Conservation (phyloP, 1,140 invertebrate genomes). For the Hyposmocoma kahamanoa region DNA sequence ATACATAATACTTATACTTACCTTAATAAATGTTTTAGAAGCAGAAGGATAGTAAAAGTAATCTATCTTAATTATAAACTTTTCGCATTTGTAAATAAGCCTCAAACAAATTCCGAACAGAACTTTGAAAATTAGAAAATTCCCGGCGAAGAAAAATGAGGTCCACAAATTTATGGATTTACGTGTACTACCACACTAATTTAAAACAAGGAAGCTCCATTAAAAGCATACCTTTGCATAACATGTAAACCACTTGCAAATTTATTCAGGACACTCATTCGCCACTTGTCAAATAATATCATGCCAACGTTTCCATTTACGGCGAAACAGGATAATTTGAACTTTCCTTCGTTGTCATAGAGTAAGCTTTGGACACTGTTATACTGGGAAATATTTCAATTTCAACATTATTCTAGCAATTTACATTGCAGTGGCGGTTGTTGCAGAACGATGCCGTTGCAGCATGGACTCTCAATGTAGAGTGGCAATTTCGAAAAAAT, state of each 20-base stretch:
- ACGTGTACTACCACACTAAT: no score
- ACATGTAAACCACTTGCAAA: slow-evolving; percentile 39
- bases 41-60: no score
- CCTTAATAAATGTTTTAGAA: no score
- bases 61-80: no score
- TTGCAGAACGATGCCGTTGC: slow-evolving; percentile 8
- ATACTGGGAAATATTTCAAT: slow-evolving; percentile 23
- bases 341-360: neutral
- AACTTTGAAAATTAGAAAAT: no score
- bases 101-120: no score
- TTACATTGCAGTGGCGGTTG: slow-evolving; percentile 29
- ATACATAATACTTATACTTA: no score
- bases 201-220: slow-evolving; percentile 29
- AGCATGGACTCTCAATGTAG: neutral
- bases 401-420: slow-evolving; percentile 33
- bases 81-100: no score
- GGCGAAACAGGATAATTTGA: neutral
- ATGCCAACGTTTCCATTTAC: slow-evolving; percentile 20
- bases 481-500: neutral
- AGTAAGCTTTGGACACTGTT: neutral
- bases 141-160: no score
- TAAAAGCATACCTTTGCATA: slow-evolving; percentile 32
- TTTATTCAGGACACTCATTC: slow-evolving; percentile 42
- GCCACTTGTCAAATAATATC: slow-evolving; percentile 32
- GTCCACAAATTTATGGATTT: no score